phyloP scores from a whole-genome alignment of 2,797 vertebrate species.

The Tauraco hartlaubi region DNA sequence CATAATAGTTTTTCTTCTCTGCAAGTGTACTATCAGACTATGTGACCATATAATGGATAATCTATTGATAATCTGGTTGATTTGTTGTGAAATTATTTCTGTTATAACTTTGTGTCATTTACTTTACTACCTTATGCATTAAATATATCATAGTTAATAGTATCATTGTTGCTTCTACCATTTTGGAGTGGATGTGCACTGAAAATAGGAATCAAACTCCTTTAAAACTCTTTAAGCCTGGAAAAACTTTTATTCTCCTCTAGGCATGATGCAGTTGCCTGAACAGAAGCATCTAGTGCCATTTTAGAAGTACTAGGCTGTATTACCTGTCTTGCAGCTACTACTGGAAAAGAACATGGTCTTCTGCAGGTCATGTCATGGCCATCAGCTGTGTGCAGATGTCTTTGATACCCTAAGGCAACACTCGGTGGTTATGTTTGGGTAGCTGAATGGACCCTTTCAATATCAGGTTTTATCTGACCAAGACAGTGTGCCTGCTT shows the following conservation, averaged over 20 bases:
- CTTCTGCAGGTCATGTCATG: not conserved
- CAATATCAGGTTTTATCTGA: not conserved
- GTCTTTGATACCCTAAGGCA: not conserved
- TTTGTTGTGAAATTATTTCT: not conserved
- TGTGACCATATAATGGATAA: not conserved
- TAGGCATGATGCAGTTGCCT: not conserved
- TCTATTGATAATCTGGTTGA: not conserved
- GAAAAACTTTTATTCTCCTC: not conserved
- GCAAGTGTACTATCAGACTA: not conserved
- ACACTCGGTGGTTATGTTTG: not conserved
- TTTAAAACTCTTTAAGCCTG: not conserved
- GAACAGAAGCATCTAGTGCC: not conserved
- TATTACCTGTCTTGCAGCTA: not conserved
- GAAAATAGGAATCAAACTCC: not conserved
- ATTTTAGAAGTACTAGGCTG: not conserved
- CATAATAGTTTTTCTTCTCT: not conserved
- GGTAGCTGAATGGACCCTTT: not conserved
- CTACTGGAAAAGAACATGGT: not conserved
- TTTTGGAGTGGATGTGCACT: not conserved
- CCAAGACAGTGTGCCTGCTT: not conserved
- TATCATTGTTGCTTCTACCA: not conserved
- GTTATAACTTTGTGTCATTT: not conserved
- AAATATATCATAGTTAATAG: not conserved
- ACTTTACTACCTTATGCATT: not conserved
- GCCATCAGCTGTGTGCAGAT: not conserved